These are phyloP conservation scores for Solenodon paradoxus DNA, from an alignment of 2,113 vertebrate genomes.

Conservation along the genomic window DNA sequence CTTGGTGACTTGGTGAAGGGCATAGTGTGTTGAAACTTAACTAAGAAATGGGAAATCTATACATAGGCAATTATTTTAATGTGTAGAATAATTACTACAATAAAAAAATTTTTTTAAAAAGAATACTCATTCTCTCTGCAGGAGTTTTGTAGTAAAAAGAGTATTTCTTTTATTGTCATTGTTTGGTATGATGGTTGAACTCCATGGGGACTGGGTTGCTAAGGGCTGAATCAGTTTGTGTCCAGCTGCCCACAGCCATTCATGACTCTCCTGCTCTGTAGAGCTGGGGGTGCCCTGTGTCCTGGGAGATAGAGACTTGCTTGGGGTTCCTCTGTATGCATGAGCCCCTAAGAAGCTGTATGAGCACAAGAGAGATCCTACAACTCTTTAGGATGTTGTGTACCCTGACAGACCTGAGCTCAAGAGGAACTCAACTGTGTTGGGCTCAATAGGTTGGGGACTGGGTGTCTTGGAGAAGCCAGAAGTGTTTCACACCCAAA, in stretches of 20 bases:
- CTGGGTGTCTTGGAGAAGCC: not conserved
- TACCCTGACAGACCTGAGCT: not conserved
- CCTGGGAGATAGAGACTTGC: fast-evolving
- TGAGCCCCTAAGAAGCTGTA: not conserved
- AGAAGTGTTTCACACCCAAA: not conserved
- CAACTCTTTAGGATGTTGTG: not conserved
- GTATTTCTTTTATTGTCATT: fast-evolving
- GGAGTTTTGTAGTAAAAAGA: not conserved
- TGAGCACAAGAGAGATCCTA: not conserved
- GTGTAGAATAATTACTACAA: too few species aligned
- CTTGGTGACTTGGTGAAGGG: too few species aligned
- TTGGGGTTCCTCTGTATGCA: not conserved
- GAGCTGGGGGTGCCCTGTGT: not conserved
- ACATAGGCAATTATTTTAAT: too few species aligned
- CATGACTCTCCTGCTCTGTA: not conserved
- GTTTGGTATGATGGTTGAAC: not conserved
- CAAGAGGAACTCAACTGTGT: not conserved
- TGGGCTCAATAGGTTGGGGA: not conserved
- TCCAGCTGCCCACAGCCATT: not conserved
- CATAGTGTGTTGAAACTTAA: too few species aligned
- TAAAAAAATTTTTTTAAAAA: too few species aligned
- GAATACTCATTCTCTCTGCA: not conserved
- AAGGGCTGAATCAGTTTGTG: not conserved
- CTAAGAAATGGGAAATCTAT: too few species aligned
- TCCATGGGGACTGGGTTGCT: not conserved